A percentile compares a stretch with the other conserved stretches of the same genome.
Evolutionary conservation across 2,113 vertebrate species (phyloP).

Genomic region (Typhlomys cinereus): DNA sequence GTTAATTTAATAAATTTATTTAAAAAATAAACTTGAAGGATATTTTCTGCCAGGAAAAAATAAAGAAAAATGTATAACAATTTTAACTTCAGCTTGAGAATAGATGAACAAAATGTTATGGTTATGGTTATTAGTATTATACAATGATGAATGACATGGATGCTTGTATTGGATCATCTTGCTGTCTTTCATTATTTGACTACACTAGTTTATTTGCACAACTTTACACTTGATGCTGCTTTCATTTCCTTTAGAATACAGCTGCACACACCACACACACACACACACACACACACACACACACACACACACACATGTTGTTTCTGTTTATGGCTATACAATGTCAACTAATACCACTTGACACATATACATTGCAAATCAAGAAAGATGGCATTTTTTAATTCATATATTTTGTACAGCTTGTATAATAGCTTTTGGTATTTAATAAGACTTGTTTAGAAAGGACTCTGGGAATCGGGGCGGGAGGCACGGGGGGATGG

Average conservation of each 20-base stretch:
- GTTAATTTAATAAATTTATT: too few species aligned
- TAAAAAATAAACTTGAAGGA: too few species aligned
- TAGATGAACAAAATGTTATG: neutral
- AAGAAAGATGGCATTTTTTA: neutral
- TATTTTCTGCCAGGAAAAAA: too few species aligned
- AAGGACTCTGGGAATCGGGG: too few species aligned
- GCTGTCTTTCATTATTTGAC: conserved; percentile 37
- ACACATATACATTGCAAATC: neutral
- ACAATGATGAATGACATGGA: neutral
- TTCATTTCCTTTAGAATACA: accelerated
- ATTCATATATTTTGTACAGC: neutral
- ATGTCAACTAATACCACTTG: neutral
- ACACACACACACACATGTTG: too few species aligned
- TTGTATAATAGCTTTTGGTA: neutral
- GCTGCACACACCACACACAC: neutral
- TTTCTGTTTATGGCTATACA: neutral
- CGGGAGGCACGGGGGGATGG: too few species aligned
- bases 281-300: too few species aligned
- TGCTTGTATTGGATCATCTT: neutral
- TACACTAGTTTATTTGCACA: neutral
- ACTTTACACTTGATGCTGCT: neutral
- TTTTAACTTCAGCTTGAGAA: conserved; percentile 1
- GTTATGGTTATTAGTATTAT: neutral
- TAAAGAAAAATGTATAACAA: neutral
- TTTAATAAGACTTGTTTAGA: neutral